phyloP scores from a whole-genome alignment of 1,140 invertebrate genomes.

The Pseudomyrmex sp. region DNA sequence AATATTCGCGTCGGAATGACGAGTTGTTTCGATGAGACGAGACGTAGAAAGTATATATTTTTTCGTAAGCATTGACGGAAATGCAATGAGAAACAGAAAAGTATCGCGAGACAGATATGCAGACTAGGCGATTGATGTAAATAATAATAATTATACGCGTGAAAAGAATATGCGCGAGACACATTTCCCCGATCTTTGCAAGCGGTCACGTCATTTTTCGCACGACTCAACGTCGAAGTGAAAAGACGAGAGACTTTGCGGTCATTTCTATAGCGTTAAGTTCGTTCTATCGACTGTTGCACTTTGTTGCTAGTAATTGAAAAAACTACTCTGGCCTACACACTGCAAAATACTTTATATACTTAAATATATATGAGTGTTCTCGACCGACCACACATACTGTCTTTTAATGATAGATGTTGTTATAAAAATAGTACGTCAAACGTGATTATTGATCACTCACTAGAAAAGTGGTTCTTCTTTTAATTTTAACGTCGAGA shows the following conservation, averaged over 20 bases:
- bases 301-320: conserved; percentile 22
- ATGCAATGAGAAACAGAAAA: not conserved
- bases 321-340: conserved; percentile 61
- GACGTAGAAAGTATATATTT: conserved; percentile 38
- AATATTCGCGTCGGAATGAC: conserved; percentile 29
- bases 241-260: conserved; percentile 41
- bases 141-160: conserved; percentile 17
- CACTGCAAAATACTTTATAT: conserved; percentile 48
- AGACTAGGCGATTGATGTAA: conserved; percentile 20
- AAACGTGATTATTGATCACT: not conserved
- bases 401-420: conserved; percentile 36
- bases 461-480: conserved; percentile 12
- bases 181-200: conserved; percentile 31
- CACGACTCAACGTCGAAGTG: conserved; percentile 29
- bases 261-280: conserved; percentile 60
- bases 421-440: conserved; percentile 10
- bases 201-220: conserved; percentile 51
- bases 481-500: conserved; percentile 19
- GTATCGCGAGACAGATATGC: not conserved
- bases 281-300: conserved; percentile 59
- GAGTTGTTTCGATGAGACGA: not conserved
- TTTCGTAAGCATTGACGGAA: conserved; percentile 10
- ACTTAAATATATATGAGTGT: conserved; percentile 35
- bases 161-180: not conserved
- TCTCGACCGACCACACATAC: not conserved